Evolutionary conservation across 2,113 vertebrate genomes (phyloP), one percentile per base, ranked within the genome.

Genomic region (Actenoides lindsayi): DNA sequence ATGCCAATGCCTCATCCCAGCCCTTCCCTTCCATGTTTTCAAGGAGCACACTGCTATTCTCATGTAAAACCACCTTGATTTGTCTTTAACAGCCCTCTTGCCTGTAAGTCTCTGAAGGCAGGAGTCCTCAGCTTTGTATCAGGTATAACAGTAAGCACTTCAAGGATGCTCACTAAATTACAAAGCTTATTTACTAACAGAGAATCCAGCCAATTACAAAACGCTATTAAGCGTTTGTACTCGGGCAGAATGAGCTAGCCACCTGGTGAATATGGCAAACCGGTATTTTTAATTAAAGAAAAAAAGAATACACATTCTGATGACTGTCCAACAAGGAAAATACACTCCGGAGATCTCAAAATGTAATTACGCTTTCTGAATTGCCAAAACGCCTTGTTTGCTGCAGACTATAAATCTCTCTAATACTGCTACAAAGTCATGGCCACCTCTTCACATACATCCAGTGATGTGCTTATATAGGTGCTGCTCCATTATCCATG

Each of bases 231-330:
- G 44, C 4, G 2, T 73, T 94, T 71, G 63, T 70, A 60, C 69
- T 64, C 46, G 30, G 69, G 56, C 79, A 48, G 87, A 90, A 59
- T 0, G 0, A 91, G 57, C 30, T 42, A 59, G 69, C 46, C 2
- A 7, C 71, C 46, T 57, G 59, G 51, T 68, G 89, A 94, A 90
- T 30, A 65, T 13, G 39, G 44, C 62, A 93, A 91, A 85, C 59
- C 84, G 62, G n/a, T 70, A 63, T 77, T 94, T 96, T 92, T 75
- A 93, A 96, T 93, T 90, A 92, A 93, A 95, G 51, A 77, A 86
- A 67, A 91, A 85, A 87, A 15, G 17, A 95, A 88, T 39, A 78
- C 17, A 23, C 18, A n/a, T 17, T 50, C 59, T 96, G 87, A 87
- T 53, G 57, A 84, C 64, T 18, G 37, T 56, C 85, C 93, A 90